phyloP scores from a whole-genome alignment of 2,113 vertebrate species.

The Syngnathus typhle region DNA sequence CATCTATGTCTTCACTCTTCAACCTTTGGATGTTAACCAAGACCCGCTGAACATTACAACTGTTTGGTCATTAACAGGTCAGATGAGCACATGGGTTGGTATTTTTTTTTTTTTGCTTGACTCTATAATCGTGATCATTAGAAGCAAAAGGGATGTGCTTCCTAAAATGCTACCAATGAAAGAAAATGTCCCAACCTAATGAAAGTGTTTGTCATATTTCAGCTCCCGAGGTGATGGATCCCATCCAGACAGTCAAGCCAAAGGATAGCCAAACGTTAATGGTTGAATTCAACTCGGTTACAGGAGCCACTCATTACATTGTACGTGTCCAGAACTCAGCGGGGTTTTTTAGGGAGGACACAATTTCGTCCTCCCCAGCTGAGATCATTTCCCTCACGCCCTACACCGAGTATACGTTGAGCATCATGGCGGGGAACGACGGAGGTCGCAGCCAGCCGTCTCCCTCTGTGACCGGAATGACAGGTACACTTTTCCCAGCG shows the following conservation, averaged over 20 bases:
- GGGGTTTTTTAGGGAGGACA: conserved; percentile 71
- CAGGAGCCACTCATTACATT: conserved; percentile 75
- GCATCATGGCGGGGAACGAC: conserved; percentile 74
- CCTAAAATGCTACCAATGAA: too few species aligned
- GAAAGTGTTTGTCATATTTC: conserved; percentile 8
- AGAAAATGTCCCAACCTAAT: neutral
- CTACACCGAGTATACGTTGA: conserved; percentile 79
- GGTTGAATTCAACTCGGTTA: conserved; percentile 70
- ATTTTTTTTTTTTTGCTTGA: neutral
- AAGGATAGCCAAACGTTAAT: conserved; percentile 83
- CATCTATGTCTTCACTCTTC: conserved; percentile 53
- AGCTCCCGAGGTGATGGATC: conserved; percentile 75
- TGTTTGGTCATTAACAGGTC: conserved; percentile 61
- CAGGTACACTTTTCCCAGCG: conserved; percentile 69
- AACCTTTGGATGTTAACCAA: conserved; percentile 60
- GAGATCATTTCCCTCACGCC: conserved; percentile 73
- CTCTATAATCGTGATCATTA: too few species aligned
- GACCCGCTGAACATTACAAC: conserved; percentile 33
- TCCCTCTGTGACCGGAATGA: conserved; percentile 71
- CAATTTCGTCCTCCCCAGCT: conserved; percentile 73
- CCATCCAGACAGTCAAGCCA: conserved; percentile 75
- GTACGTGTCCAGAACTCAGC: conserved; percentile 66
- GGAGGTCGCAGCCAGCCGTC: conserved; percentile 81
- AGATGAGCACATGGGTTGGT: conserved; percentile 16
- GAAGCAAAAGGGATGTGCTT: too few species aligned